These are phyloP conservation scores for Mastacembelus armatus DNA, from an alignment of 2,797 vertebrate species.

Conservation along the genomic window DNA sequence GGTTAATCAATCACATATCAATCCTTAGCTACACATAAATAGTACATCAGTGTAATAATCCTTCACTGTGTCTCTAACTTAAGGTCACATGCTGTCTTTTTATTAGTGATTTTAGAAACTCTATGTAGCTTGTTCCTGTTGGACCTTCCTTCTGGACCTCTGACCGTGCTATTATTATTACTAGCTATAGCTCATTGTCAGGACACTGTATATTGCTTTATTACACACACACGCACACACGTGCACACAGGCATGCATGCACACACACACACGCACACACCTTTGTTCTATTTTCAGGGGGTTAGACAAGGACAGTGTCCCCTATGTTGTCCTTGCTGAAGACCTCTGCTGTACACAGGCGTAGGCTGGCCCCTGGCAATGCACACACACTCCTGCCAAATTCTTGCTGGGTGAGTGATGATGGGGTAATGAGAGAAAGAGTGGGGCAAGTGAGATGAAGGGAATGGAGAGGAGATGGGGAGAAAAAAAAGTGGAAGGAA, in stretches of 20 bases:
- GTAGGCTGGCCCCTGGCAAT: constrained; percentile 58
- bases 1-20: constrained; percentile 10
- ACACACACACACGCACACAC: constrained; percentile 30
- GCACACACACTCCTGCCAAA: constrained; percentile 58
- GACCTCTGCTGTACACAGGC: constrained; percentile 69
- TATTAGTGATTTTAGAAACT: constrained; percentile 45
- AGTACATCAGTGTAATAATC: constrained; percentile 36
- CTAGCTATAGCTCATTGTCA: constrained; percentile 52
- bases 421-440: constrained; percentile 65
- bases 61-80: constrained; percentile 44
- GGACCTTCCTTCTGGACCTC: constrained; percentile 56
- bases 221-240: constrained; percentile 13
- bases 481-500: background rate
- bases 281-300: constrained; percentile 69
- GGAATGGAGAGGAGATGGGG: constrained; percentile 39
- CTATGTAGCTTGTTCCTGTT: constrained; percentile 47
- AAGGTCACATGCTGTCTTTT: constrained; percentile 59
- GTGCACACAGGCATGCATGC: too few relatives aligned
- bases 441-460: constrained; percentile 52
- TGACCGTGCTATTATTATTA: constrained; percentile 68
- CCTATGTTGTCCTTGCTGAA: constrained; percentile 75
- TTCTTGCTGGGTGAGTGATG: constrained; percentile 75
- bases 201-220: constrained; percentile 52
- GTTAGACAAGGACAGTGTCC: constrained; percentile 77
- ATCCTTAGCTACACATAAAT: background rate